Evolutionary conservation across 2,888 invertebrate genomes (phyloP).

Genomic region (Diaperis boleti): DNA sequence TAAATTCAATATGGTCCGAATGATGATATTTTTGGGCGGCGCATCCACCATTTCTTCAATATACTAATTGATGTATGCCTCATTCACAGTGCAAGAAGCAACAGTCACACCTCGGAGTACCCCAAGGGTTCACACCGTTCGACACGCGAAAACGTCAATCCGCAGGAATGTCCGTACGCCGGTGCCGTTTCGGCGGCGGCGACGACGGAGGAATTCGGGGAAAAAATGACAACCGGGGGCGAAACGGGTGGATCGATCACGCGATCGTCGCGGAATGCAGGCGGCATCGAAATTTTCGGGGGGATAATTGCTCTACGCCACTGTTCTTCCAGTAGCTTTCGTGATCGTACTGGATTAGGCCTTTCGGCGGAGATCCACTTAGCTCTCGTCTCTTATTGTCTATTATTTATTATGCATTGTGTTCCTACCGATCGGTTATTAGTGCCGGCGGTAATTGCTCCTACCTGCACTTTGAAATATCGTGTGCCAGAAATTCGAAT

Average conservation of each 20-base stretch:
- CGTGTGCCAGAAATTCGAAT: no score
- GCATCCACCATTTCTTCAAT: no score
- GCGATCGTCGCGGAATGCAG: conserved; percentile 59
- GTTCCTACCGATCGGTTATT: conserved; percentile 33
- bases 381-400: conserved; percentile 27
- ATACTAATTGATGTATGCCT: no score
- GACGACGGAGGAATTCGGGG: conserved; percentile 53
- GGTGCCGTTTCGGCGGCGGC: conserved; percentile 23
- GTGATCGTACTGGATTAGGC: conserved; percentile 31
- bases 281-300: conserved; percentile 46
- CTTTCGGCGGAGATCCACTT: conserved; percentile 23
- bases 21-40: no score
- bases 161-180: no score
- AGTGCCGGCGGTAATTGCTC: no score
- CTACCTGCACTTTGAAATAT: no score
- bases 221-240: conserved; percentile 61
- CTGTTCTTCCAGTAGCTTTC: conserved; percentile 35
- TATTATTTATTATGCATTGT: conserved; percentile 42
- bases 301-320: conserved; percentile 42
- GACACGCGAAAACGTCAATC: no score
- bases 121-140: no score
- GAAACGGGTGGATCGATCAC: conserved; percentile 58
- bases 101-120: no score
- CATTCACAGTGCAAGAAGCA: no score
- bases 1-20: no score